phyloP scores from a whole-genome alignment of 1,140 invertebrate genomes.

The Drosophila kohkoa region DNA sequence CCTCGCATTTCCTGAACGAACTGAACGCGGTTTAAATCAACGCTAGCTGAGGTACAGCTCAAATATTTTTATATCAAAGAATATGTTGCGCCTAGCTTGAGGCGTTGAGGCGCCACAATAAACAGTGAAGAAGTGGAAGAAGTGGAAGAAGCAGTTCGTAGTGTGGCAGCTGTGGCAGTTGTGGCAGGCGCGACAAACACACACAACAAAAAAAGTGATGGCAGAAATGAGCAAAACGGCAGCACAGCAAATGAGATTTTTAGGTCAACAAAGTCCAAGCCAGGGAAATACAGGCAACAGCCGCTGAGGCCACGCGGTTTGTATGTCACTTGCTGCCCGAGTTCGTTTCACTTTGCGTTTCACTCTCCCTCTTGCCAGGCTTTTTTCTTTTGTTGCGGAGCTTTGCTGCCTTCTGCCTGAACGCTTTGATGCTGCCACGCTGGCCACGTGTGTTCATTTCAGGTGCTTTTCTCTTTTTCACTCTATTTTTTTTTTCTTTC shows the following conservation, averaged over 20 bases:
- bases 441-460: constrained; percentile 54
- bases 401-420: constrained; percentile 32
- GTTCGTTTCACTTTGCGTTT: constrained; percentile 6
- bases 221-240: constrained; percentile 73
- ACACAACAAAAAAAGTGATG: constrained; percentile 64
- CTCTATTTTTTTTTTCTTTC: constrained; percentile 4
- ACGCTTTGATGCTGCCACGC: constrained; percentile 52
- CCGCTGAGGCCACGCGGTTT: constrained; percentile 51
- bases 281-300: constrained; percentile 37
- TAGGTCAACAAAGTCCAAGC: constrained; percentile 80
- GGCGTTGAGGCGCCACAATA: constrained; percentile 54
- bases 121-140: constrained; percentile 48
- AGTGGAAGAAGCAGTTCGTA: constrained; percentile 3
- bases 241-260: constrained; percentile 77
- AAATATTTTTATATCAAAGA: constrained; percentile 51
- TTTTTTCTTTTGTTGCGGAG: constrained; percentile 13
- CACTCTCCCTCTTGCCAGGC: background rate
- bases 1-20: constrained; percentile 44
- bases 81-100: constrained; percentile 52
- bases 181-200: constrained; percentile 48
- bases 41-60: constrained; percentile 25
- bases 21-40: constrained; percentile 20
- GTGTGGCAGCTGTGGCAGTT: constrained; percentile 17
- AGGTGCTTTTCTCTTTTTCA: constrained; percentile 41
- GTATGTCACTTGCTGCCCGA: constrained; percentile 66